Base-by-base conservation (phyloP, 64 coral and sea anemone genomes). In the Montipora efflorescens region DNA sequence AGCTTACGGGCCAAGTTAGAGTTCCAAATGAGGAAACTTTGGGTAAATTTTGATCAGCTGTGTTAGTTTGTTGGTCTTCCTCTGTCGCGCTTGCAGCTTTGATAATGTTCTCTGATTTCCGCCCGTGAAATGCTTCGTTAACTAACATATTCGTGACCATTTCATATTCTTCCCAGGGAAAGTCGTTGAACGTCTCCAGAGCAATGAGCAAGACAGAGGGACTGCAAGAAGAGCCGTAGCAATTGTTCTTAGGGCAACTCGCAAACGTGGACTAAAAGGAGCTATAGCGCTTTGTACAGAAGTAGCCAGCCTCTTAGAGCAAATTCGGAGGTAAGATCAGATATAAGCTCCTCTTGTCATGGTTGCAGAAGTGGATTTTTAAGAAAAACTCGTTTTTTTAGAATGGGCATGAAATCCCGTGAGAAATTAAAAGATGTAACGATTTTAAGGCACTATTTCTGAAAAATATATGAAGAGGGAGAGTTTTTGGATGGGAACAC, bases 251-350 rank as follows among this genome's bases (percentile, higher is more conserved):
- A 67, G 47, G 8, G 82, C 82, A 18, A 86, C 82, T 6, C 18
- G 66, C 12, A 86, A 86, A 71, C 64, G 62, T 5, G 66, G 64
- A 1, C 5, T 86, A 0, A 49, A 49, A 47, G 82, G 82, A 70
- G 82, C 82, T 49, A 43, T 86, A 8, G 45, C 82, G 5, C 16
- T 86, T 23, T 86, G 82, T 8, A 86, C 82, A 1, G 82, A 86
- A 22, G 62, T 86, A 7, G 18, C 82, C 4, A 72, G 67, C 19
- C 82, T 86, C 48, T 21, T 86, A 8, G 13, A 72, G 62, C 5
- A 49, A 8, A 86, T 49, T 66, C 62, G 66, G 19, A 86, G 82
- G 82, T 86, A 86, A 5, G 28, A 8, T 36, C 14, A 8, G 11
- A 86, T 13, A 71, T 51, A 49, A 3, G 3, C 20, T 22, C 21